Percentiles rank a stretch among this genome's conserved stretches.
phyloP scores from a whole-genome alignment of 2,113 vertebrate species.

The Thryonomys swinderianus region DNA sequence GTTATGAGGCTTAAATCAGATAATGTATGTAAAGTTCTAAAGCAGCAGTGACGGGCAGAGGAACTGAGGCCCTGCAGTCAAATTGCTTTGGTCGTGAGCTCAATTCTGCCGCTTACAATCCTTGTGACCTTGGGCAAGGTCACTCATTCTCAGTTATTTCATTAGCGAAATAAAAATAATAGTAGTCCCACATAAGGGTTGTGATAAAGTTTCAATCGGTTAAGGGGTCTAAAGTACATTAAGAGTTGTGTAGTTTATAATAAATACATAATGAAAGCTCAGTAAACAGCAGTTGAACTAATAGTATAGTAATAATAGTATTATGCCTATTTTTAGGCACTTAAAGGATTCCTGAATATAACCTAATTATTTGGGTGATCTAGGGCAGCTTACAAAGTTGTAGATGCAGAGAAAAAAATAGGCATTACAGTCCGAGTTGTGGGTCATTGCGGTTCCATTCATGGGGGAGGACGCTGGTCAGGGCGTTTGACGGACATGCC shows the following conservation, averaged over 20 bases:
- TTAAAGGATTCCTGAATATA: background rate
- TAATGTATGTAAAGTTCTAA: conserved; percentile 15
- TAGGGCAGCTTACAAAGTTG: background rate
- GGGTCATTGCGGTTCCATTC: background rate
- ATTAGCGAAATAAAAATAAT: background rate
- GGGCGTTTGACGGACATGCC: background rate
- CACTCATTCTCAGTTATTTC: background rate
- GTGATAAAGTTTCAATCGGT: background rate
- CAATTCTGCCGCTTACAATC: background rate
- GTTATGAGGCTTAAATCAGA: background rate
- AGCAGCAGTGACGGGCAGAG: background rate
- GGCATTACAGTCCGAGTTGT: background rate
- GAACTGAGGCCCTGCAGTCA: background rate
- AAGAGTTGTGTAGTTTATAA: background rate
- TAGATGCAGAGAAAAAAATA: background rate
- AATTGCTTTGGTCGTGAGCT: background rate
- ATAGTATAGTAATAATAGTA: background rate
- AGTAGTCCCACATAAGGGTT: background rate
- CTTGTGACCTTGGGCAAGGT: conserved; percentile 33
- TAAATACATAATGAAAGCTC: background rate
- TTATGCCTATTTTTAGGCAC: background rate
- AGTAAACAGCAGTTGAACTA: background rate
- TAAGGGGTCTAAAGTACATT: background rate
- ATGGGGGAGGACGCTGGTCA: background rate
- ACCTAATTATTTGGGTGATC: background rate